Conservation (phyloP, 2,888 invertebrate species). For the Ophion ellenae region DNA sequence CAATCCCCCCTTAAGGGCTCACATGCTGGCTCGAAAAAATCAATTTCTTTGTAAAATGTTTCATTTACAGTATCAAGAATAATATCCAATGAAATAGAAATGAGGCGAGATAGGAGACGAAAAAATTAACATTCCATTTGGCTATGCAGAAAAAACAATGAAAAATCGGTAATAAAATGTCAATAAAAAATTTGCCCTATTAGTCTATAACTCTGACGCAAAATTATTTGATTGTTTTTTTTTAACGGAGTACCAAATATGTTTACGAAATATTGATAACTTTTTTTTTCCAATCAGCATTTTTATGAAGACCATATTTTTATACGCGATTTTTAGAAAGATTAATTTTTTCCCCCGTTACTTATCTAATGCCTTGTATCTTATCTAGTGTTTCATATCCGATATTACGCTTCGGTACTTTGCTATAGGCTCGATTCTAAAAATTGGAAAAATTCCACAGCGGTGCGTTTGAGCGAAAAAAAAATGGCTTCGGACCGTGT, state of each 20-base stretch:
- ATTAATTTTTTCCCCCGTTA: not conserved
- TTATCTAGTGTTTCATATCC: not conserved
- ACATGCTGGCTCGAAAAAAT: not conserved
- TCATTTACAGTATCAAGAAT: too few relatives aligned
- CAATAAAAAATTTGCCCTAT: not conserved
- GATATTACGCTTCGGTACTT: not conserved
- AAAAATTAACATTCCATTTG: too few relatives aligned
- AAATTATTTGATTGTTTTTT: not conserved
- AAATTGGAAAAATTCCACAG: too few relatives aligned
- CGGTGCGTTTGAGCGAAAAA: too few relatives aligned
- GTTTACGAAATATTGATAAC: not conserved
- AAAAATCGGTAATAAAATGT: too few relatives aligned
- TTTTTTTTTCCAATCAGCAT: not conserved
- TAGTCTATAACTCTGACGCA: not conserved
- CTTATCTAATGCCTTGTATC: not conserved
- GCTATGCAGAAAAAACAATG: too few relatives aligned
- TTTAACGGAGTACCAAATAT: not conserved
- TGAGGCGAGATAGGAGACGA: too few relatives aligned
- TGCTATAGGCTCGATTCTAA: not conserved
- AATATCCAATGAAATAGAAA: too few relatives aligned
- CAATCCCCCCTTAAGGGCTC: too few relatives aligned
- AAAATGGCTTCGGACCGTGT: too few relatives aligned
- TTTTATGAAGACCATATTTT: not conserved
- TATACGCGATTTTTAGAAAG: not conserved
- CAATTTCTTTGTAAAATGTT: too few relatives aligned